Percentiles rank a stretch among this genome's conserved stretches.
Evolutionary conservation across 2,113 vertebrate species (phyloP).

Genomic region (Aegithalos caudatus): DNA sequence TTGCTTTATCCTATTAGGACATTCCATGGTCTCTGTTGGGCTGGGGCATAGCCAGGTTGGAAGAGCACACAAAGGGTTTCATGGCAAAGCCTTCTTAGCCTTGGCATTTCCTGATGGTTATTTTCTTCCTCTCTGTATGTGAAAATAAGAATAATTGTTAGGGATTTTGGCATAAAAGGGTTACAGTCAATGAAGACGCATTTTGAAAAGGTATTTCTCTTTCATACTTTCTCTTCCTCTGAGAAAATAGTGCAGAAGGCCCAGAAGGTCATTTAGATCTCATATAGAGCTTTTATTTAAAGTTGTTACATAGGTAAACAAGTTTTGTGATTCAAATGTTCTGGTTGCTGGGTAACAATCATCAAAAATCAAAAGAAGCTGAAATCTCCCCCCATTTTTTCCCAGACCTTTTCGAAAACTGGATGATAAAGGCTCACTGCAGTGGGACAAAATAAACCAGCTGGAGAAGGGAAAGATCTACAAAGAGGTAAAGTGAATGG

Average conservation of each 20-base stretch:
- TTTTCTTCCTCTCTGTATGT: neutral
- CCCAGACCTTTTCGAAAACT: conserved; percentile 79
- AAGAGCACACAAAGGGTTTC: neutral
- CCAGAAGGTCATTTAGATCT: neutral
- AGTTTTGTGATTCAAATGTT: neutral
- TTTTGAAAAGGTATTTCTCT: neutral
- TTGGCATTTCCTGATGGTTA: neutral
- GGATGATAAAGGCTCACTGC: conserved; percentile 77
- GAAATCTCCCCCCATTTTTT: neutral
- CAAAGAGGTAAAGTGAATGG: conserved; percentile 71
- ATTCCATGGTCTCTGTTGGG: neutral
- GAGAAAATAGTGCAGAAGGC: neutral
- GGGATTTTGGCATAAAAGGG: neutral
- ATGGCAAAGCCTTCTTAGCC: neutral
- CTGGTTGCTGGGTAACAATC: neutral
- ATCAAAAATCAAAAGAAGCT: neutral
- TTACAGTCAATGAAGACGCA: neutral
- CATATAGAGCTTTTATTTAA: neutral
- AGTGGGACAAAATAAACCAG: conserved; percentile 80
- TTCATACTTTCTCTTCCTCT: neutral
- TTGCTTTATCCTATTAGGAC: neutral
- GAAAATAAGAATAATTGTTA: neutral
- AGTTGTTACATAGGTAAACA: neutral
- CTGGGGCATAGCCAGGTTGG: neutral
- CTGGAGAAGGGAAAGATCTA: conserved; percentile 83